Conservation (phyloP, 2,888 invertebrate genomes). For the Scaptomyza reducta region DNA sequence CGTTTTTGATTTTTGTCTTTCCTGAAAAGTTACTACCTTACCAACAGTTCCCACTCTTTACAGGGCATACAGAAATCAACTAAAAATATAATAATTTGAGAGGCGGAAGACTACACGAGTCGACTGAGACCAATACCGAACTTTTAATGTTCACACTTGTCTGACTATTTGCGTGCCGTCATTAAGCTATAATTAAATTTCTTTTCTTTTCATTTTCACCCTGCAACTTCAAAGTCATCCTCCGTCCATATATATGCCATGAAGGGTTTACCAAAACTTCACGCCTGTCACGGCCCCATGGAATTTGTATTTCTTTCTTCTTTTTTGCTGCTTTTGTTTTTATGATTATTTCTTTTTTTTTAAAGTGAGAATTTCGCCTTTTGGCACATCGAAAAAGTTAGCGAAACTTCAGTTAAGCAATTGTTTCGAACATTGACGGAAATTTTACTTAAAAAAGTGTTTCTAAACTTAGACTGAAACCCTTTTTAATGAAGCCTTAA, state of each 20-base stretch:
- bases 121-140: conserved; percentile 27
- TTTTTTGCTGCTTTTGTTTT: conserved; percentile 24
- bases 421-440: conserved; percentile 15
- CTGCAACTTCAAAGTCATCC: conserved; percentile 72
- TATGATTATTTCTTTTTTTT: conserved; percentile 27
- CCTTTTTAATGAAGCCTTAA: too few relatives aligned
- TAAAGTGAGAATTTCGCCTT: conserved; percentile 29
- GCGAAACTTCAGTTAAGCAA: conserved; percentile 36
- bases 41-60: not conserved
- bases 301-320: conserved; percentile 33
- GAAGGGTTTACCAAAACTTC: conserved; percentile 72
- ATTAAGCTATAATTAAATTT: conserved; percentile 78
- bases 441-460: not conserved
- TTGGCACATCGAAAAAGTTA: conserved; percentile 28
- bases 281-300: conserved; percentile 64
- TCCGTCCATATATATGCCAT: conserved; percentile 46
- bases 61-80: conserved; percentile 8
- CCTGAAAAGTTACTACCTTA: too few relatives aligned
- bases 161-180: conserved; percentile 76
- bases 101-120: conserved; percentile 47
- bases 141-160: conserved; percentile 57
- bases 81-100: conserved; percentile 22
- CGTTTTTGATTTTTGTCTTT: too few relatives aligned
- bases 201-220: conserved; percentile 79
- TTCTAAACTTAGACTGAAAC: not conserved